Evolutionary conservation across 2,113 vertebrate species (phyloP).

Genomic region (Thunnus thynnus): DNA sequence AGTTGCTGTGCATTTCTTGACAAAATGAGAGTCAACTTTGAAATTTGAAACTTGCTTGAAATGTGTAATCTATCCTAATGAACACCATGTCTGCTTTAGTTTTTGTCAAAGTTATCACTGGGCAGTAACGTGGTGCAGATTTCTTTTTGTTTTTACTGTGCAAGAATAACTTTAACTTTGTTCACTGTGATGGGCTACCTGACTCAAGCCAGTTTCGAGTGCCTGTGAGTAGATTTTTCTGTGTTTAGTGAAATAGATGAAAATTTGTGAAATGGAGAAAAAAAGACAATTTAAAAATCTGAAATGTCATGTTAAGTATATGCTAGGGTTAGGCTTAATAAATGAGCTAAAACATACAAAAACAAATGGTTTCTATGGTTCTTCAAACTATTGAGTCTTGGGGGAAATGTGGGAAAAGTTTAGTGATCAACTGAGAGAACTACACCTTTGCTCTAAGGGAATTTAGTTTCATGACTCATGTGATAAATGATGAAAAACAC

Average conservation of each 20-base stretch:
- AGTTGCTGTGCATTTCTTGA: background rate
- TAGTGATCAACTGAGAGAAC: background rate
- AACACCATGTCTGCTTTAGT: background rate
- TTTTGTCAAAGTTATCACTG: background rate
- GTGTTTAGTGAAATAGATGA: background rate
- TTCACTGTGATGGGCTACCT: background rate
- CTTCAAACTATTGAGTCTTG: background rate
- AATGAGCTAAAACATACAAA: background rate
- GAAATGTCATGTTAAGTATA: background rate
- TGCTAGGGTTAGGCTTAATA: background rate
- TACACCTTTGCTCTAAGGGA: background rate
- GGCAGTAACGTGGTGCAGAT: background rate
- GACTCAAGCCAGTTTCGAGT: background rate
- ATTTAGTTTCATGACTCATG: background rate
- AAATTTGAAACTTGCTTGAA: constrained; percentile 35
- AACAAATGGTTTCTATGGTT: background rate
- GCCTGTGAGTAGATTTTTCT: constrained; percentile 2
- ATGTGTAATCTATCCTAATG: constrained; percentile 21
- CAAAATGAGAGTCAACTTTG: constrained; percentile 15
- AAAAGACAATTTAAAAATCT: background rate
- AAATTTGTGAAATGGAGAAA: background rate
- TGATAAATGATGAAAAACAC: background rate
- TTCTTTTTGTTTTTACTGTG: constrained; percentile 1
- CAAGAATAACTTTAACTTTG: background rate
- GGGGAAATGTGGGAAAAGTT: background rate